A percentile compares a stretch with the other conserved stretches of the same genome.
Conservation (phyloP, 1,140 invertebrate species). For the Drosophila cardini region DNA sequence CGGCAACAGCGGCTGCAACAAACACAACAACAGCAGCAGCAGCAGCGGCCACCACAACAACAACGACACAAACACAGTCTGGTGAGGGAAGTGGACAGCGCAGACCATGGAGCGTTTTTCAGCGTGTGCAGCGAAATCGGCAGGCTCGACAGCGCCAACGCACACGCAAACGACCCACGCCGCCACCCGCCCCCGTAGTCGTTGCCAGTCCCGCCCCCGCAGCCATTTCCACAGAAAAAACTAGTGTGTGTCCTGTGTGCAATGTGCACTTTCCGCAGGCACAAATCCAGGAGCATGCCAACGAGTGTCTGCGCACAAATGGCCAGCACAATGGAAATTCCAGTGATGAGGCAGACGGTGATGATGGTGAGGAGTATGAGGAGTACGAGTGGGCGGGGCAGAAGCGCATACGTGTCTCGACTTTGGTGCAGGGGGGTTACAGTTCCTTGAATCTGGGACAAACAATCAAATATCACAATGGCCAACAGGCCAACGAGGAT, state of each 20-base stretch:
- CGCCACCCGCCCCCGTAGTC: constrained; percentile 31
- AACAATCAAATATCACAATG: constrained; percentile 85
- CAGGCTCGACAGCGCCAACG: constrained; percentile 85
- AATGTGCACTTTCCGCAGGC: constrained; percentile 88
- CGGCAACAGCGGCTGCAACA: background rate
- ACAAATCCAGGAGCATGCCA: constrained; percentile 91
- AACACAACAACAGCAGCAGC: constrained; percentile 3
- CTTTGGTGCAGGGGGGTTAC: constrained; percentile 90
- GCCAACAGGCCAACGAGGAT: constrained; percentile 87
- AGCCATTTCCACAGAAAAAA: constrained; percentile 84
- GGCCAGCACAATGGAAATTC: constrained; percentile 67
- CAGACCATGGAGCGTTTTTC: constrained; percentile 80
- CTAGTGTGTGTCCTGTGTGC: constrained; percentile 89
- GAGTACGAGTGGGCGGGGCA: constrained; percentile 94
- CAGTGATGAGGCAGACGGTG: constrained; percentile 86
- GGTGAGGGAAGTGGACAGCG: constrained; percentile 63
- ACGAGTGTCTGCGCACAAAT: constrained; percentile 88
- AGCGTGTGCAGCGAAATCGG: constrained; percentile 85
- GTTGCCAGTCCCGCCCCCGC: constrained; percentile 67
- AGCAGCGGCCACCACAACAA: constrained; percentile 40
- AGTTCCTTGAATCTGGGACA: constrained; percentile 86
- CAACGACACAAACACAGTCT: constrained; percentile 41
- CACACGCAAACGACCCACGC: constrained; percentile 65
- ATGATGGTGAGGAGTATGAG: constrained; percentile 90
- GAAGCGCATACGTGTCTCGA: constrained; percentile 89